Evolutionary conservation across 2,888 invertebrate genomes (phyloP).

Genomic region (Harpagoxenus sublaevis): DNA sequence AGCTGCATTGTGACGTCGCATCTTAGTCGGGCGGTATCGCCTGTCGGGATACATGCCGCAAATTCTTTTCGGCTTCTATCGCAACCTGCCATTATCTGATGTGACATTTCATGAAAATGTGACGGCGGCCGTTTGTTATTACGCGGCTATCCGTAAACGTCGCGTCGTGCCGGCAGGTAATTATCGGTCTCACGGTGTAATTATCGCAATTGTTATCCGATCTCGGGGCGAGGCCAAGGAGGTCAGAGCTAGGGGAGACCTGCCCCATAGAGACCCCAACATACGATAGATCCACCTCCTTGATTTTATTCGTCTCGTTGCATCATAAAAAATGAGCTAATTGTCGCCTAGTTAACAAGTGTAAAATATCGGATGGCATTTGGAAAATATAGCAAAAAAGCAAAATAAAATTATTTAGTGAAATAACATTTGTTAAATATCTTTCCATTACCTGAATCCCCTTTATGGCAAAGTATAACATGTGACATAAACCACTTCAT

Average conservation of each 20-base stretch:
- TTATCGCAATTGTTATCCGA: constrained; percentile 83
- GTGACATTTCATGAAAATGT: constrained; percentile 83
- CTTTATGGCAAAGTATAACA: background rate
- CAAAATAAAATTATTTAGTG: background rate
- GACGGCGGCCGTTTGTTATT: constrained; percentile 76
- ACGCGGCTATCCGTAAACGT: constrained; percentile 59
- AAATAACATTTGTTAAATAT: background rate
- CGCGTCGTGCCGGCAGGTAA: constrained; percentile 75
- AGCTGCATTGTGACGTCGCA: constrained; percentile 55
- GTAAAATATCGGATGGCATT: background rate
- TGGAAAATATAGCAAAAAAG: background rate
- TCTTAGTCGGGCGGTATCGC: constrained; percentile 44
- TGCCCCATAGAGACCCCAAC: constrained; percentile 29
- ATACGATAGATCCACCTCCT: constrained; percentile 22
- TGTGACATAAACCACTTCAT: background rate
- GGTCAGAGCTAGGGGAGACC: constrained; percentile 62
- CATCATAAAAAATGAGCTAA: constrained; percentile 2
- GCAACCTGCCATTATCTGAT: constrained; percentile 79
- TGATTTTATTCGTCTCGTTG: constrained; percentile 13
- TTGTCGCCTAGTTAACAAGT: background rate
- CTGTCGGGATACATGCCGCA: constrained; percentile 11
- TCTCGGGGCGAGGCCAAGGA: constrained; percentile 66
- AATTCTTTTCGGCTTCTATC: constrained; percentile 63
- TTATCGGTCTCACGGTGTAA: constrained; percentile 83
- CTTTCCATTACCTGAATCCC: background rate